Conservation (phyloP, 2,888 invertebrate species). For the Gymnocheta viridis region DNA sequence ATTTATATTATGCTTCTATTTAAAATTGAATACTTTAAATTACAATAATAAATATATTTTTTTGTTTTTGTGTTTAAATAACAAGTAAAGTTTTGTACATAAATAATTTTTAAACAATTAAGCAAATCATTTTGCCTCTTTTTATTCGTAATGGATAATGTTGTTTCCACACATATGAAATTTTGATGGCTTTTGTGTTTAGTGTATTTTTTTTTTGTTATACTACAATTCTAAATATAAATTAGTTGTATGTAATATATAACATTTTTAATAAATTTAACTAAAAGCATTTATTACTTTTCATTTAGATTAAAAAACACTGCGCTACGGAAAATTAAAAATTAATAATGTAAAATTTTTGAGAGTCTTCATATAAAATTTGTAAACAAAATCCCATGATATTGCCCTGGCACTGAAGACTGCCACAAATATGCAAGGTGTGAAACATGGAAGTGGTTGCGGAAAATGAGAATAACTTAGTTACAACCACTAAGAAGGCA, state of each 20-base stretch:
- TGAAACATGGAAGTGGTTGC: too few relatives aligned
- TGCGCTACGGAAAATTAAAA: neutral
- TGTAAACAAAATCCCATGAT: too few relatives aligned
- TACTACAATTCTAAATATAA: neutral
- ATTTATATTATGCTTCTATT: constrained; percentile 10
- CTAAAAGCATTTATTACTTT: neutral
- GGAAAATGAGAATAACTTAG: too few relatives aligned
- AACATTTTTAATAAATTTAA: neutral
- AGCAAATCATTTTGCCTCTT: neutral
- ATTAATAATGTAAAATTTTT: neutral
- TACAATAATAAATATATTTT: neutral
- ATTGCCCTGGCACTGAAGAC: too few relatives aligned
- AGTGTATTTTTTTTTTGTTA: neutral
- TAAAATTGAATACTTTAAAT: constrained; percentile 17
- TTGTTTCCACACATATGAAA: constrained; percentile 25
- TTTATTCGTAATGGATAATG: neutral
- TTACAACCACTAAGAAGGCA: too few relatives aligned
- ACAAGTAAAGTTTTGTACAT: constrained; percentile 9
- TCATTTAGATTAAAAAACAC: neutral
- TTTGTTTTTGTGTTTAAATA: constrained; percentile 7
- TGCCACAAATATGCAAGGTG: too few relatives aligned
- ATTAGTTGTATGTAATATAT: neutral
- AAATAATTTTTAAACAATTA: constrained; percentile 25
- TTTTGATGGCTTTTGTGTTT: constrained; percentile 31
- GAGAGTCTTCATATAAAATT: too few relatives aligned